These are phyloP conservation scores for Parazoanthus atlanticus DNA, from an alignment of 92 coral and sea anemone genomes.

Conservation along the genomic window DNA sequence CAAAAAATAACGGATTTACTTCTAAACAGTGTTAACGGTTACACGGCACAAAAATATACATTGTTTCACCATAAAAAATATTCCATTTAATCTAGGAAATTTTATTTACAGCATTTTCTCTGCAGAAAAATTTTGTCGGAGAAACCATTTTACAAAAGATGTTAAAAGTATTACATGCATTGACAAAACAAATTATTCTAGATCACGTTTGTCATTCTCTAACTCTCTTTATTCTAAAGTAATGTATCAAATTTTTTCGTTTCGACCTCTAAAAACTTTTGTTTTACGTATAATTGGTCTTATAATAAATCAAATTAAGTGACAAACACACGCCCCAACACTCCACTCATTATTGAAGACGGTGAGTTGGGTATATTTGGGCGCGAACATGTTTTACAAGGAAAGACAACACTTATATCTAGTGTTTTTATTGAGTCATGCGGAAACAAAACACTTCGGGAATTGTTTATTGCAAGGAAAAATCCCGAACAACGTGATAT, in stretches of 20 bases:
- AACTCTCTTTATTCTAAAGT: too few species aligned
- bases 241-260: not conserved
- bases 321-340: not conserved
- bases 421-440: too few species aligned
- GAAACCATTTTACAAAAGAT: not conserved
- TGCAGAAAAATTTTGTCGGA: not conserved
- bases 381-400: not conserved
- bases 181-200: too few species aligned
- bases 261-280: not conserved
- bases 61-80: not conserved
- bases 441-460: too few species aligned
- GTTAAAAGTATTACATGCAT: not conserved
- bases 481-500: not conserved
- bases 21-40: not conserved
- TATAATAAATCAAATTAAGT: not conserved
- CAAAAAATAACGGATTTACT: not conserved
- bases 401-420: too few species aligned
- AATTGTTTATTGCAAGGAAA: not conserved
- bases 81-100: too few species aligned
- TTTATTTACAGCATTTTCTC: not conserved
- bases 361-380: not conserved
- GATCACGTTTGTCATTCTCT: too few species aligned
- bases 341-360: not conserved
- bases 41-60: not conserved
- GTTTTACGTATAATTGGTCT: not conserved